A percentile compares a stretch with the other conserved stretches of the same genome.
Conservation (phyloP, 2,888 invertebrate species). For the Melinaea menophilus region DNA sequence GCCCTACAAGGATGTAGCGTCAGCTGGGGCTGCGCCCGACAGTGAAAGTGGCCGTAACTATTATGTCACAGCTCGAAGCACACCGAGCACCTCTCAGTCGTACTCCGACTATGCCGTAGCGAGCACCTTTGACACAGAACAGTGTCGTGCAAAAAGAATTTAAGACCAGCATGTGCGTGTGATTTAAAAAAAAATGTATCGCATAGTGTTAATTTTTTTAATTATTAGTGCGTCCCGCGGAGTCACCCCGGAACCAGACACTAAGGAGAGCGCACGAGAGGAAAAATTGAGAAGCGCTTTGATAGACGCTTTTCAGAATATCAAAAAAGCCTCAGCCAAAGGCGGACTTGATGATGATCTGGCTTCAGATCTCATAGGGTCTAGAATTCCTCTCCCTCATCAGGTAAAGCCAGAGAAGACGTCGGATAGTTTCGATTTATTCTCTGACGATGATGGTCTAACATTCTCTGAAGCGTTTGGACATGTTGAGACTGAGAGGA, state of each 20-base stretch:
- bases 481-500: constrained; percentile 45
- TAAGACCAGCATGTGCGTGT: constrained; percentile 51
- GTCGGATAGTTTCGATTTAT: constrained; percentile 57
- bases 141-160: constrained; percentile 26
- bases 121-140: constrained; percentile 48
- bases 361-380: constrained; percentile 60
- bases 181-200: constrained; percentile 54
- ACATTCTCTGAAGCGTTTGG: constrained; percentile 62
- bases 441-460: constrained; percentile 65
- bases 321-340: constrained; percentile 65
- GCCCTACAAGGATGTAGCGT: constrained; percentile 44
- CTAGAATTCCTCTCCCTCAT: constrained; percentile 44
- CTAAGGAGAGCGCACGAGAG: constrained; percentile 59
- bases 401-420: constrained; percentile 44
- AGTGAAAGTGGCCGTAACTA: constrained; percentile 70
- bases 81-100: constrained; percentile 50
- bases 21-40: constrained; percentile 40
- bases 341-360: constrained; percentile 59
- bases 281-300: constrained; percentile 66
- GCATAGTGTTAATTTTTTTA: constrained; percentile 53
- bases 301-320: constrained; percentile 71
- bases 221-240: constrained; percentile 54
- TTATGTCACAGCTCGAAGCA: constrained; percentile 64
- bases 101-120: constrained; percentile 62
- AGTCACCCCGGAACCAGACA: constrained; percentile 47